phyloP scores from a whole-genome alignment of 1,140 invertebrate genomes.

The Akabosia matsudoensis region DNA sequence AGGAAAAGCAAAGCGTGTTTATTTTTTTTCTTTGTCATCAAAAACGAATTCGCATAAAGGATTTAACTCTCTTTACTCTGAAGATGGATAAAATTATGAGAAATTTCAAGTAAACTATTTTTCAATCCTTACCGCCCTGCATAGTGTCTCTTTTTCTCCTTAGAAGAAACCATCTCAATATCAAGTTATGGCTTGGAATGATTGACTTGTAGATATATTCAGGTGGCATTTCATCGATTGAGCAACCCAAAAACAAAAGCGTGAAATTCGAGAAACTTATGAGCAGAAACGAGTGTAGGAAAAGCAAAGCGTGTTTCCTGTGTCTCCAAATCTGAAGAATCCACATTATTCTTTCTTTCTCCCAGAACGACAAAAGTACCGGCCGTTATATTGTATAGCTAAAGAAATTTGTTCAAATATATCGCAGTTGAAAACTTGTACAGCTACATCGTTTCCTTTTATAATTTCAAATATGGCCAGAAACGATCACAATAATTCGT shows the following conservation, averaged over 20 bases:
- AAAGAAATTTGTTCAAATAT: not conserved
- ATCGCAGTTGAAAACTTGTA: not conserved
- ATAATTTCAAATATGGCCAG: not conserved
- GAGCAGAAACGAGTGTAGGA: constrained; percentile 41
- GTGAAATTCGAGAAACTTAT: constrained; percentile 45
- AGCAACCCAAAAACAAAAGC: constrained; percentile 37
- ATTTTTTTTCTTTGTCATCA: not conserved
- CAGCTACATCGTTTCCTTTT: too few relatives aligned
- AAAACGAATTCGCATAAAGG: not conserved
- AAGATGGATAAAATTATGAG: too few relatives aligned
- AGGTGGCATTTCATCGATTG: not conserved
- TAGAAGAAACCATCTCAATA: not conserved
- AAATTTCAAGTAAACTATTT: too few relatives aligned
- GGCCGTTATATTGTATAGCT: not conserved
- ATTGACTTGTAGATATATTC: too few relatives aligned
- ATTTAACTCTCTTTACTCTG: not conserved
- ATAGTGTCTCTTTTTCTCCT: not conserved
- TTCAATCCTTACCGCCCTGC: too few relatives aligned
- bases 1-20: constrained; percentile 35
- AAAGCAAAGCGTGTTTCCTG: constrained; percentile 41
- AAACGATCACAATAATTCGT: not conserved
- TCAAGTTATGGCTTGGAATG: not conserved
- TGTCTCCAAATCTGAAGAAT: not conserved
- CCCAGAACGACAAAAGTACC: constrained; percentile 11
- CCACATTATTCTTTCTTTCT: constrained; percentile 1